These are phyloP conservation scores for Australoheros facetus DNA, from an alignment of 2,797 vertebrate species.

Conservation along the genomic window DNA sequence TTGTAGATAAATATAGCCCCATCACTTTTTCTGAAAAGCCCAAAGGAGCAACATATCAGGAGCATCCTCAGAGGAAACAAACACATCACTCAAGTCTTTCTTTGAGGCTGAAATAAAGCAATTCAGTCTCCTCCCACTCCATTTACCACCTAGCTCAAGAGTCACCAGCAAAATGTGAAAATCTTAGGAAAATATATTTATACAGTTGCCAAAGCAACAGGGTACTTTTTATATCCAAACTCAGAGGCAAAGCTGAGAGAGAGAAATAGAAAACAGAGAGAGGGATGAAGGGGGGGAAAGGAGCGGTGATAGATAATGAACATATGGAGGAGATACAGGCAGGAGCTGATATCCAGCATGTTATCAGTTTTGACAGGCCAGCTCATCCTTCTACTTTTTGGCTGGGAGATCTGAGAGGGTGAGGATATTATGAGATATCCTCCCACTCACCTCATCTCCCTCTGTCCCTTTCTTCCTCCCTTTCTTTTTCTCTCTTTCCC, in stretches of 20 bases:
- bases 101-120: constrained; percentile 70
- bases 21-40: constrained; percentile 52
- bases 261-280: constrained; percentile 26
- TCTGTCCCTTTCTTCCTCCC: constrained; percentile 86
- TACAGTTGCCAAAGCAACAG: constrained; percentile 82
- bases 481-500: constrained; percentile 48
- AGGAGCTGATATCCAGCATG: constrained; percentile 67
- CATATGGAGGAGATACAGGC: constrained; percentile 64
- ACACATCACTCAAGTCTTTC: constrained; percentile 64
- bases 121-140: constrained; percentile 67
- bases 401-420: constrained; percentile 70
- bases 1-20: constrained; percentile 69
- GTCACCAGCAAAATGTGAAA: constrained; percentile 62
- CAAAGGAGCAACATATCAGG: constrained; percentile 54
- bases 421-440: constrained; percentile 75
- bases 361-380: constrained; percentile 72
- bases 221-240: constrained; percentile 71
- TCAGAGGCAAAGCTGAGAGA: constrained; percentile 49
- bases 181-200: constrained; percentile 66
- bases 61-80: constrained; percentile 57
- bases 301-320: constrained; percentile 52
- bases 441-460: constrained; percentile 76
- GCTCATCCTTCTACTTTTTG: constrained; percentile 70
- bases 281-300: constrained; percentile 27
- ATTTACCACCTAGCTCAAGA: constrained; percentile 65